Evolutionary conservation across 2,797 vertebrate species (phyloP).

Genomic region (Pygocentrus nattereri): DNA sequence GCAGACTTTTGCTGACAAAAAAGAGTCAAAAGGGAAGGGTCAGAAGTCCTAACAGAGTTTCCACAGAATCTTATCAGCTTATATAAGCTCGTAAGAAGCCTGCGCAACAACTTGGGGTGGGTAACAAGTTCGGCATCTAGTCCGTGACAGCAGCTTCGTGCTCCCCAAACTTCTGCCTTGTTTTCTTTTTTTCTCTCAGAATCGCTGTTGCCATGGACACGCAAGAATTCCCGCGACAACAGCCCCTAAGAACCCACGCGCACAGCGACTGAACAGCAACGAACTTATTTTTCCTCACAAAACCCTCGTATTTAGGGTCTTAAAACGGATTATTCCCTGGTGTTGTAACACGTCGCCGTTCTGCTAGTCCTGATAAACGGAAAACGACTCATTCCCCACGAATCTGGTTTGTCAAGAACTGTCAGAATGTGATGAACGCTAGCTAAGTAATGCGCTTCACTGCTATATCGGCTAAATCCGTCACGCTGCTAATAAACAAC

Average conservation of each 20-base stretch:
- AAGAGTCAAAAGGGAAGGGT: not conserved
- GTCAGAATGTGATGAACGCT: slow-evolving; percentile 31
- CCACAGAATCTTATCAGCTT: not conserved
- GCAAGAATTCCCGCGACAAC: slow-evolving; percentile 69
- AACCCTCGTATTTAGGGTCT: slow-evolving; percentile 38
- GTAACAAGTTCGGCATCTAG: slow-evolving; percentile 52
- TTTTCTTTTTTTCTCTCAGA: slow-evolving; percentile 75
- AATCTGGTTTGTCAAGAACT: slow-evolving; percentile 48
- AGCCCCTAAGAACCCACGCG: not conserved
- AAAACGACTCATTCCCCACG: not conserved
- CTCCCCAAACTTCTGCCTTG: slow-evolving; percentile 63
- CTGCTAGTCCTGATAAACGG: not conserved
- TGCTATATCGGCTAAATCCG: not conserved
- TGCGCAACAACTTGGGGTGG: not conserved
- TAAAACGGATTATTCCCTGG: slow-evolving; percentile 22
- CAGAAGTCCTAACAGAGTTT: too few species aligned
- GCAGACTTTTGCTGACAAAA: too few species aligned
- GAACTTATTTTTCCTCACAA: slow-evolving; percentile 42
- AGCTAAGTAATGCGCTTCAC: not conserved
- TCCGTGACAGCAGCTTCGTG: slow-evolving; percentile 48
- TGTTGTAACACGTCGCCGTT: slow-evolving; percentile 10
- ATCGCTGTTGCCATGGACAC: slow-evolving; percentile 78
- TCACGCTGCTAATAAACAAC: not conserved
- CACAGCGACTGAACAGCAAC: slow-evolving; percentile 64
- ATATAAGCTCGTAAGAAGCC: slow-evolving; percentile 1